Evolutionary conservation across 2,888 invertebrate species (phyloP), one percentile per base, ranked within the genome.

Genomic region (Pristionchus fissidentatus): DNA sequence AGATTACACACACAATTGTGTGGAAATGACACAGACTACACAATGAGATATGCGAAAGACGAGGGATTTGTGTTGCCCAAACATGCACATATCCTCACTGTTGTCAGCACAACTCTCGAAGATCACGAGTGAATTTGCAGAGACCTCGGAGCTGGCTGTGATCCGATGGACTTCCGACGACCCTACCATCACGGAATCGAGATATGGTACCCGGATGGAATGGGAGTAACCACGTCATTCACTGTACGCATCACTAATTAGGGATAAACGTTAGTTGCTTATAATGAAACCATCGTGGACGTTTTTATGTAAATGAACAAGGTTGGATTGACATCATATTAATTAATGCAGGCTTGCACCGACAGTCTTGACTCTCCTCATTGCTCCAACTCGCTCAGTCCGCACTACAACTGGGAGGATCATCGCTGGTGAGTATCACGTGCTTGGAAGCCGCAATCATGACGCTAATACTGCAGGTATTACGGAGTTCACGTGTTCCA

Each of bases 181-280:
- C 49, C 81, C 7, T 46, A n/a, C 46, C 81, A 81, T 46, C 81
- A 81, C 81, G 43, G 66, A 3, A n/a, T 81, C 5, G 81, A 81
- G 81, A 66, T 81, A 13, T 81, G 81, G 81, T 81, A 81, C n/a
- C 81, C 62, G 66, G 49, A 81, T 38, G 32, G 35, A 2, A 81
- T 81, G 81, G 66, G 43, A 10, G 62, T 8, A 4, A 66, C 35
- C 22, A 35, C 62, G 10, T 22, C 41, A 22, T 81, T 81, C 49
- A 66, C 8, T 5, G 81, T 81, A 15, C 3, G n/a, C 5, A 22
- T n/a, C n/a, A 19, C 32, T n/a, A 26, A 35, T 70, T 41, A 1
- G n/a, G 2, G 19, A 35, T 35, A 2, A 19, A 4, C 10, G 32
- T 29, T 8, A 22, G 35, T 62, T 32, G 15, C 7, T 62, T 62